These are phyloP conservation scores for Vanessa tameamea DNA, from an alignment of 1,140 invertebrate genomes.

Conservation along the genomic window DNA sequence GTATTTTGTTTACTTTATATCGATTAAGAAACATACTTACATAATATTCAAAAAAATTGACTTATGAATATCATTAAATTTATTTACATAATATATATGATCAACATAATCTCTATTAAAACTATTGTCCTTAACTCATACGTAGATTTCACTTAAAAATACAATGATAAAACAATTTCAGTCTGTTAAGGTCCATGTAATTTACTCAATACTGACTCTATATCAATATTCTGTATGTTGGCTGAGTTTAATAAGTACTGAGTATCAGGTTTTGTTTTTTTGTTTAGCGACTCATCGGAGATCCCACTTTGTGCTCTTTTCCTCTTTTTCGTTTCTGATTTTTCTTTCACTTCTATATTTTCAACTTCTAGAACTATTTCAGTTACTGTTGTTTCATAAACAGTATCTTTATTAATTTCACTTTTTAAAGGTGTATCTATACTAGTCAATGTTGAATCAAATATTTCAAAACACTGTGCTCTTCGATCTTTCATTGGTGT, in stretches of 20 bases:
- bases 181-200: slow-evolving; percentile 58
- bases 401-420: slow-evolving; percentile 40
- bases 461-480: slow-evolving; percentile 63
- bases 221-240: slow-evolving; percentile 74
- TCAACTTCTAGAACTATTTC: slow-evolving; percentile 65
- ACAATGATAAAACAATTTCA: slow-evolving; percentile 11
- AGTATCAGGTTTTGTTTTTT: slow-evolving; percentile 60
- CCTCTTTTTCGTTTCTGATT: slow-evolving; percentile 58
- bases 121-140: slow-evolving; percentile 15
- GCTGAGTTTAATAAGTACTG: slow-evolving; percentile 64
- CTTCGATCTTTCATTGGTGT: slow-evolving; percentile 65
- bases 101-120: slow-evolving; percentile 33
- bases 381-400: slow-evolving; percentile 45
- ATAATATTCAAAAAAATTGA: slow-evolving; percentile 8
- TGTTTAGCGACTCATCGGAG: slow-evolving; percentile 56
- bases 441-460: slow-evolving; percentile 72
- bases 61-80: slow-evolving; percentile 7
- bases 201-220: slow-evolving; percentile 72
- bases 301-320: slow-evolving; percentile 55
- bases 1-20: not conserved
- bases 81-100: slow-evolving; percentile 36
- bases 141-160: slow-evolving; percentile 1
- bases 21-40: slow-evolving; percentile 14
- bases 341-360: slow-evolving; percentile 57
- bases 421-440: slow-evolving; percentile 69